Base-by-base conservation (phyloP, 64 coral and sea anemone genomes). In the Orbicella faveolata region DNA sequence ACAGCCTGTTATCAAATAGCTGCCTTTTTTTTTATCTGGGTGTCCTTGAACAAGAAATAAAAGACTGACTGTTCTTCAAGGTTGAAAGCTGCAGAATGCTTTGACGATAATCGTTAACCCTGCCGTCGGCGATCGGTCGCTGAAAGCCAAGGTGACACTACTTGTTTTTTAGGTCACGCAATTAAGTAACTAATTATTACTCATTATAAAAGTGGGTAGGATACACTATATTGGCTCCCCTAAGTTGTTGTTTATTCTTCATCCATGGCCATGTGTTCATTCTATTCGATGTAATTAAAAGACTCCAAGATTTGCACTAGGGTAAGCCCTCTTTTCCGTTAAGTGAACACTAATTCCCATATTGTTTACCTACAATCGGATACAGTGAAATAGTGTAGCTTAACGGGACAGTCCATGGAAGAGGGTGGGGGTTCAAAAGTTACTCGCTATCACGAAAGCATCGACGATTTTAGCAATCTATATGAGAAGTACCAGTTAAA, bases 1-100 rank as follows among this genome's bases (percentile, higher is more conserved):
- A 70, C 10, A 26, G 23, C 25, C 21, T 25, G 21, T 26, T 70
- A 70, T 70, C 54, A 52, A 85, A 83, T 23, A 79, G 48, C 19
- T 2, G 12, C 8, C 0, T 63, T 61, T 81, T 53, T 53, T 78
- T 78, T 9, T 36, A 19, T 67, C 61, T 48, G 61, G 67, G 33
- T 20, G 34, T 83, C 63, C 34, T 17, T 51, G 36, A 23, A 51
- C n/a, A 39, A 85, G 41, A 10, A 70, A 10, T 9, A 66, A 84
- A 48, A 48, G 17, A 73, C 63, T 36, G 63, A 35, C 65, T 85
- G 82, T 85, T 72, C 65, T 52, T 73, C 61, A 85, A 73, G 65
- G 64, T 85, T 85, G 82, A 85, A 85, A 85, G 82, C n/a, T 15
- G 82, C 82, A 41, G 63, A 14, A 39, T 85, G 10, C 73, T 85